Conservation (phyloP, 2,113 vertebrate species). For the Cyanoderma ruficeps region DNA sequence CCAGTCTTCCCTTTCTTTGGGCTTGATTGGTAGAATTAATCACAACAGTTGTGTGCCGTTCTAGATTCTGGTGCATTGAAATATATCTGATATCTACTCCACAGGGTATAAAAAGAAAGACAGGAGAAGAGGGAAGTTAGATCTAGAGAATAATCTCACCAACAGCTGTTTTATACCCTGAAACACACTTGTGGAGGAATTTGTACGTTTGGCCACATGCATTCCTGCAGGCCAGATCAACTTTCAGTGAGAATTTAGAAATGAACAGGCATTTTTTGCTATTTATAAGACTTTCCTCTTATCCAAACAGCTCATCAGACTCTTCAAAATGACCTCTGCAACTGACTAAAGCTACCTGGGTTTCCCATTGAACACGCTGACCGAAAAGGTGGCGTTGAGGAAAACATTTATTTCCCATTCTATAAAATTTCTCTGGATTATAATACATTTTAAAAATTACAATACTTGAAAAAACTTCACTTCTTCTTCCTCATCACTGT, state of each 20-base stretch:
- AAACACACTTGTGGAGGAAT: slow-evolving; percentile 31
- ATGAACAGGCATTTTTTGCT: slow-evolving; percentile 5
- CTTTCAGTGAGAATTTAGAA: slow-evolving; percentile 43
- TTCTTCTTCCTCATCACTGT: slow-evolving; percentile 74
- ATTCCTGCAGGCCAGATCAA: slow-evolving; percentile 47
- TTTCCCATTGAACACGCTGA: slow-evolving; percentile 52
- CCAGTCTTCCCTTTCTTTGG: neutral
- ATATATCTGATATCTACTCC: neutral
- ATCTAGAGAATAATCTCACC: neutral
- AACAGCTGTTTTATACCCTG: slow-evolving; percentile 41
- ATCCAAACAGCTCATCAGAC: neutral
- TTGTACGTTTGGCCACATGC: slow-evolving; percentile 20
- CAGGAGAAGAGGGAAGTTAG: neutral
- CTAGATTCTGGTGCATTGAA: neutral
- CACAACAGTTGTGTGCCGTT: neutral
- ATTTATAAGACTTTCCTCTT: slow-evolving; percentile 46
- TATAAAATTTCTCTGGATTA: neutral
- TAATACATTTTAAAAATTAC: slow-evolving; percentile 64
- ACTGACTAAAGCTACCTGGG: neutral
- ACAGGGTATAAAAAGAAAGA: neutral
- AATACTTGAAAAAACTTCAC: slow-evolving; percentile 76
- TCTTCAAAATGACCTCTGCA: slow-evolving; percentile 23
- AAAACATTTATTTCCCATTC: slow-evolving; percentile 68
- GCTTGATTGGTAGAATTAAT: neutral
- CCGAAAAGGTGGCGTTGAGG: slow-evolving; percentile 48